These are phyloP conservation scores for Sarcoramphus papa DNA, from an alignment of 2,797 vertebrate genomes.

Conservation along the genomic window DNA sequence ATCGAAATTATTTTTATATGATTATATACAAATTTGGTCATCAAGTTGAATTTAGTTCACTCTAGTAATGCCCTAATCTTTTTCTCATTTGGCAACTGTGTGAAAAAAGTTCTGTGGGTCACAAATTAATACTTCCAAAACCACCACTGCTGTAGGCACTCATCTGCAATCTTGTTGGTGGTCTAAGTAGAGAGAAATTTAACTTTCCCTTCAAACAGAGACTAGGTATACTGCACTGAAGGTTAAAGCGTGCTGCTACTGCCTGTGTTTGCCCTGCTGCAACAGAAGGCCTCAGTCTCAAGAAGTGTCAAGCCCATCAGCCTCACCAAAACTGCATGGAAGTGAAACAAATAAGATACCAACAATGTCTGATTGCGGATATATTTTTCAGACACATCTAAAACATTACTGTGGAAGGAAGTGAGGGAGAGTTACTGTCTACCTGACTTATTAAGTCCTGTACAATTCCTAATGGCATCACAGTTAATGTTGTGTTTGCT, in stretches of 20 bases:
- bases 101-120: neutral
- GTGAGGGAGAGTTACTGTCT: neutral
- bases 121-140: neutral
- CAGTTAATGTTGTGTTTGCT: neutral
- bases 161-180: neutral
- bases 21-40: neutral
- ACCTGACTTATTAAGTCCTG: neutral
- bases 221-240: neutral
- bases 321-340: neutral
- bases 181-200: neutral
- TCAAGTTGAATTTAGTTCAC: neutral
- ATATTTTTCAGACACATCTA: neutral
- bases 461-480: neutral
- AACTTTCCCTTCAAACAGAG: neutral
- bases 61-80: neutral
- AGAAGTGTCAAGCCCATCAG: neutral
- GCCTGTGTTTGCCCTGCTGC: neutral
- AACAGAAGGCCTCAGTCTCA: neutral
- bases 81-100: neutral
- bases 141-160: neutral
- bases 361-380: neutral
- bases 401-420: neutral
- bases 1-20: neutral
- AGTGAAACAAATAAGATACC: neutral
- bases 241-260: neutral